Evolutionary conservation across 2,797 vertebrate genomes (phyloP).

Genomic region (Capromys pilorides): DNA sequence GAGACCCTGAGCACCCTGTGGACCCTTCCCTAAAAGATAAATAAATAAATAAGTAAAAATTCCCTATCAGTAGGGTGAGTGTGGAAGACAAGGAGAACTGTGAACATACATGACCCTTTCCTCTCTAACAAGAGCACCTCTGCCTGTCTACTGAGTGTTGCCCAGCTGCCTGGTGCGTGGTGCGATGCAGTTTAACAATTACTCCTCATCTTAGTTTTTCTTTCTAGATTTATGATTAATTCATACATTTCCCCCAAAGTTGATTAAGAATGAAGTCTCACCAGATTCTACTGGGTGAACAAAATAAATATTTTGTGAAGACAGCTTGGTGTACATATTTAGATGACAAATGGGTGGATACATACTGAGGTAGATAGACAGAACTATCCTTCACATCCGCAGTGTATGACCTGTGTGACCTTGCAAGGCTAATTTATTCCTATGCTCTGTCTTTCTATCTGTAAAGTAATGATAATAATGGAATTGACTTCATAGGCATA

Average conservation of each 20-base stretch:
- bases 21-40: too few relatives aligned
- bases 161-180: not conserved
- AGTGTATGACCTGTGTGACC: not conserved
- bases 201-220: constrained; percentile 10
- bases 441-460: not conserved
- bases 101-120: not conserved
- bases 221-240: not conserved
- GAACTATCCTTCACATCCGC: not conserved
- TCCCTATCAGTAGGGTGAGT: not conserved
- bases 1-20: too few relatives aligned
- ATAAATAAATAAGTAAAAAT: too few relatives aligned
- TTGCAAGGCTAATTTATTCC: not conserved
- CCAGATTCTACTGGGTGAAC: not conserved
- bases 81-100: not conserved
- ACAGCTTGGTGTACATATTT: not conserved
- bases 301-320: not conserved
- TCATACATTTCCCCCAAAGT: not conserved
- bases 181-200: not conserved
- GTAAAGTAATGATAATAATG: not conserved
- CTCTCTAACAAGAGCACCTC: not conserved
- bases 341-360: not conserved
- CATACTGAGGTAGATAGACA: not conserved
- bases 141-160: not conserved
- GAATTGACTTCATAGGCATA: not conserved
- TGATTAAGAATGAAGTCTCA: constrained; percentile 26